Evolutionary conservation across 1,140 invertebrate genomes (phyloP), one percentile per base, ranked within the genome.

Genomic region (Lepidurus apus): DNA sequence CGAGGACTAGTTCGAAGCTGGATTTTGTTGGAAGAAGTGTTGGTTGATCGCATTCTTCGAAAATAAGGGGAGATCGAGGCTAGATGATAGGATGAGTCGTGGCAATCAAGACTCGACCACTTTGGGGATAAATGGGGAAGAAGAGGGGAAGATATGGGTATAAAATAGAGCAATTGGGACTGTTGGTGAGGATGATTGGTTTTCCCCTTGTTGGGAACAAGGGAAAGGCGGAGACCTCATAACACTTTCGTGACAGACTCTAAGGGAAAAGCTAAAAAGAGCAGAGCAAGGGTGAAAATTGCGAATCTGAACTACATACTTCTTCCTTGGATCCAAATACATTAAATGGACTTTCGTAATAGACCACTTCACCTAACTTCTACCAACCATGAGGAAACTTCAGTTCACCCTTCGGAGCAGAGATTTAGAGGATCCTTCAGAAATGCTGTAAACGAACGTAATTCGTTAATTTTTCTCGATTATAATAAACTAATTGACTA

Each of bases 141-240:
- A 65, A 65, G 8, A 21, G 8, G 53, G 21, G 53, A 65, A 65
- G 53, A 65, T 65, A 65, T 21, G 53, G 8, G 21, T 65, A 65
- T 65, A 9, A 65, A n/a, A 21, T 21, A 21, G 53, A n/a, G 53
- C 17, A 65, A 13, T 65, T 21, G 53, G 53, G 53, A 65, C 53
- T 65, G 53, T 13, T 65, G 53, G 53, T 65, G 21, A 65, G 53
- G 53, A 65, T 65, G 21, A 65, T 65, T 65, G 53, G 53, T 65
- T 65, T 65, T 65, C 53, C 17, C 17, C 53, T 21, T n/a, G 53
- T 65, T 21, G 8, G 13, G 53, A 65, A 65, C 53, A 65, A 21
- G 53, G 53, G 6, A 65, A 65, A 65, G 53, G 53, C 53, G 53
- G 53, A 17, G 53, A 65, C 17, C 53, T 65, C 53, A 65, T 65